Percentiles rank a stretch among this genome's conserved stretches.
Evolutionary conservation across 2,888 invertebrate genomes (phyloP).

Genomic region (Incurvaria masculella): DNA sequence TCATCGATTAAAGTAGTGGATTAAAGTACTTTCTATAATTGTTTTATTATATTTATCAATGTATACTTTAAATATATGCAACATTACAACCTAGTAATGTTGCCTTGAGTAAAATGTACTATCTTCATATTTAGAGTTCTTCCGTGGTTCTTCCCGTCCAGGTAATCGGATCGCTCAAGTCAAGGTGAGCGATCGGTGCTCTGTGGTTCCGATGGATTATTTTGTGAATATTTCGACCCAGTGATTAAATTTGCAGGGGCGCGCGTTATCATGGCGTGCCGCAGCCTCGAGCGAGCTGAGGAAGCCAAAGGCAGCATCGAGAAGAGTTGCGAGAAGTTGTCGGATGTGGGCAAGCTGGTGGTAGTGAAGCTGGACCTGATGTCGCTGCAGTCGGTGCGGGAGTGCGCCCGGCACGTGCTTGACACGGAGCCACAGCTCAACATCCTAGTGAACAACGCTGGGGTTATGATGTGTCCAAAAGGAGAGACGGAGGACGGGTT

Average conservation of each 20-base stretch:
- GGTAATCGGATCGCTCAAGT: too few species aligned
- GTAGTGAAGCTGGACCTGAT: conserved; percentile 57
- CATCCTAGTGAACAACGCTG: conserved; percentile 45
- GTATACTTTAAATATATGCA: too few species aligned
- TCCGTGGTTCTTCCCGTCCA: too few species aligned
- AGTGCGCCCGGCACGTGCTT: conserved; percentile 32
- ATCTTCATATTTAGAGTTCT: too few species aligned
- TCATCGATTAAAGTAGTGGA: too few species aligned
- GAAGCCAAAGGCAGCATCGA: conserved; percentile 56
- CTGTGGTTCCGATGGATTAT: too few species aligned
- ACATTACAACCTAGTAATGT: too few species aligned
- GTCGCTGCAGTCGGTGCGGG: conserved; percentile 43
- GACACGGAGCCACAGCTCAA: conserved; percentile 32
- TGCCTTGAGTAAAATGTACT: too few species aligned
- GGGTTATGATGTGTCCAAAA: conserved; percentile 42
- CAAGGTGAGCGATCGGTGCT: too few species aligned
- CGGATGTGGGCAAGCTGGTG: conserved; percentile 33
- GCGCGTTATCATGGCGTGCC: conserved; percentile 55
- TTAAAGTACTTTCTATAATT: too few species aligned
- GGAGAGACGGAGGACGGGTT: conserved; percentile 40
- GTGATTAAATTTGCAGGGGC: conserved; percentile 51
- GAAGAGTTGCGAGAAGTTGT: conserved; percentile 29
- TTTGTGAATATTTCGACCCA: too few species aligned
- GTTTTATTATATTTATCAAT: too few species aligned
- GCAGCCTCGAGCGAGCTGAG: conserved; percentile 51